These are phyloP conservation scores for Xylota segnis DNA, from an alignment of 2,888 invertebrate genomes.

Conservation along the genomic window DNA sequence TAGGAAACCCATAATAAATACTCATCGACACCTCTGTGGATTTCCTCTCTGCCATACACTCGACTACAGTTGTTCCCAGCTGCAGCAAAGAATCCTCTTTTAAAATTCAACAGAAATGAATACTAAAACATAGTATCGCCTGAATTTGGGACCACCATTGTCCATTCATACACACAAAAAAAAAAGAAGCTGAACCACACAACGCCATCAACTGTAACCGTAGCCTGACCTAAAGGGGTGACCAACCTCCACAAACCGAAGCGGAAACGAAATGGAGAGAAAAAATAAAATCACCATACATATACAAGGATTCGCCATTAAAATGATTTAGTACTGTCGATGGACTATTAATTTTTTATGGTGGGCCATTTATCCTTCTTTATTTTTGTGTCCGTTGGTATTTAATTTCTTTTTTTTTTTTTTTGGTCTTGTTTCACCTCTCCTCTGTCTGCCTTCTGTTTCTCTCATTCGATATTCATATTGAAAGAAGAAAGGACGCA, in stretches of 20 bases:
- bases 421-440: background rate
- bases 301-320: conserved; percentile 78
- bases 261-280: conserved; percentile 47
- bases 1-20: background rate
- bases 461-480: conserved; percentile 29
- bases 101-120: conserved; percentile 14
- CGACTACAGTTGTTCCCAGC: background rate
- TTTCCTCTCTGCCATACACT: background rate
- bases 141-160: conserved; percentile 29
- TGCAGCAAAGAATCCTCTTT: background rate
- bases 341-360: conserved; percentile 79
- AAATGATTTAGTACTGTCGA: conserved; percentile 79
- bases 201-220: conserved; percentile 59
- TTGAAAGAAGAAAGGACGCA: conserved; percentile 47
- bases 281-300: conserved; percentile 47
- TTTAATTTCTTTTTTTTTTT: conserved; percentile 55
- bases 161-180: conserved; percentile 21
- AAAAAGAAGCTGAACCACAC: conserved; percentile 41
- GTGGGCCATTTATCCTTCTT: conserved; percentile 76
- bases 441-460: conserved; percentile 25
- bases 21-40: background rate
- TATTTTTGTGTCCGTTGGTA: conserved; percentile 75
- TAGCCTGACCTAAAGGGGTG: conserved; percentile 50
- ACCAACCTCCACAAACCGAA: conserved; percentile 42
- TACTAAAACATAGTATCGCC: conserved; percentile 11